These are phyloP conservation scores for Hypsibius dujardini DNA, from an alignment of 1,140 invertebrate genomes.

Conservation along the genomic window DNA sequence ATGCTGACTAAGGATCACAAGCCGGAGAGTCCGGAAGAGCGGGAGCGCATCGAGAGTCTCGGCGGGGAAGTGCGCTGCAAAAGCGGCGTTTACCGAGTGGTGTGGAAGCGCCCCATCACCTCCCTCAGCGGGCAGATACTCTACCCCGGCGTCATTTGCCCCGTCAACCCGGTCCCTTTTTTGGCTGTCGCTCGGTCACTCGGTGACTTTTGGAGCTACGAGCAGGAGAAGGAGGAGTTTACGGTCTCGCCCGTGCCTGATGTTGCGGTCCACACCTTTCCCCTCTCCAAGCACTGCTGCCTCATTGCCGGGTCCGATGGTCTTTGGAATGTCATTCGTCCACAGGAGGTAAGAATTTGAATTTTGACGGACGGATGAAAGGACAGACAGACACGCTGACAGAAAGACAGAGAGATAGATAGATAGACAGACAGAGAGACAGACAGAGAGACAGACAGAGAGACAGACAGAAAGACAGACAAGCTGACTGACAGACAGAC, in stretches of 20 bases:
- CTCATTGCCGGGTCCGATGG: slow-evolving; percentile 89
- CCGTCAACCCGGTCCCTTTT: slow-evolving; percentile 86
- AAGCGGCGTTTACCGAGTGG: slow-evolving; percentile 78
- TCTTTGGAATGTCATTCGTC: slow-evolving; percentile 79
- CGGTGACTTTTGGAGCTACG: slow-evolving; percentile 38
- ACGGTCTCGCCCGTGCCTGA: slow-evolving; percentile 94
- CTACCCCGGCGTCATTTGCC: slow-evolving; percentile 61
- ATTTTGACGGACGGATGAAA: no score
- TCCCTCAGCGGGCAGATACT: slow-evolving; percentile 32
- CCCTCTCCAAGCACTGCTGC: slow-evolving; percentile 59
- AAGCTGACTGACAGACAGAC: no score
- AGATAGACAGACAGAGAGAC: no score
- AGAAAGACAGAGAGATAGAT: no score
- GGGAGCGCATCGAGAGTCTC: slow-evolving; percentile 54
- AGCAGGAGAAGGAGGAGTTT: slow-evolving; percentile 60
- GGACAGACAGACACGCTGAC: no score
- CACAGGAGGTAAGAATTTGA: slow-evolving; percentile 35
- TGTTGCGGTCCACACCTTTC: slow-evolving; percentile 64
- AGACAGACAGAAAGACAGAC: no score
- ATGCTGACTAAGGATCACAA: slow-evolving; percentile 79
- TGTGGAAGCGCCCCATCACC: slow-evolving; percentile 76
- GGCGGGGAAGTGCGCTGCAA: slow-evolving; percentile 43
- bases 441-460: no score
- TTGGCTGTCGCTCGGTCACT: slow-evolving; percentile 80
- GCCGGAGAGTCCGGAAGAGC: slow-evolving; percentile 71